Evolutionary conservation across 92 coral and sea anemone species (phyloP).

Genomic region (Blastomussa wellsi): DNA sequence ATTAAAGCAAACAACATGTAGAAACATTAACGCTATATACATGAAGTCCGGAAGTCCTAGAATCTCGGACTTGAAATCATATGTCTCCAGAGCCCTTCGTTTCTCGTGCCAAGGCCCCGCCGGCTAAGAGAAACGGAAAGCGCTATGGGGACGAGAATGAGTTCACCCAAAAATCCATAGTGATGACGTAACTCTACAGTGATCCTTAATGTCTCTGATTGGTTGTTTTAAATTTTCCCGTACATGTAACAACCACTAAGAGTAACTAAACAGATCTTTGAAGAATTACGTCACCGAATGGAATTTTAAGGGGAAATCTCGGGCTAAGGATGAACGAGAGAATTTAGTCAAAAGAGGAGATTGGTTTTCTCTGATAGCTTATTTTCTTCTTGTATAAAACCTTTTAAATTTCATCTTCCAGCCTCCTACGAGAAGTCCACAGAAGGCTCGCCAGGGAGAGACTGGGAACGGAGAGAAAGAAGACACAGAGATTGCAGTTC

Average conservation of each 20-base stretch:
- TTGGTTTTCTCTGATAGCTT: not conserved
- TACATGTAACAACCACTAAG: not conserved
- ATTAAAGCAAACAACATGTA: too few species aligned
- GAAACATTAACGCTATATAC: too few species aligned
- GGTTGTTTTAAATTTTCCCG: not conserved
- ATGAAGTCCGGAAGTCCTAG: too few species aligned
- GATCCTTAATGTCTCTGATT: not conserved
- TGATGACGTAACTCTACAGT: not conserved
- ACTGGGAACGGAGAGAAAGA: conserved; percentile 43
- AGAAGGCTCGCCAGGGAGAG: conserved; percentile 29
- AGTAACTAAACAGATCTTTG: not conserved
- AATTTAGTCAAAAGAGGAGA: not conserved
- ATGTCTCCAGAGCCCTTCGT: too few species aligned
- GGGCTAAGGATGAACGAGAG: not conserved
- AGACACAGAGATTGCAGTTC: conserved; percentile 61
- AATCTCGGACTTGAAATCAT: too few species aligned
- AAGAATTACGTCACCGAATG: not conserved
- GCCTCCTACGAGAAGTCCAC: conserved; percentile 30
- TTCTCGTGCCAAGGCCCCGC: too few species aligned
- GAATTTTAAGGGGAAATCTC: not conserved
- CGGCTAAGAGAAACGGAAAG: too few species aligned
- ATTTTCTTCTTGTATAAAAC: not conserved
- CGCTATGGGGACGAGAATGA: too few species aligned
- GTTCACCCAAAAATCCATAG: not conserved
- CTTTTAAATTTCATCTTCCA: conserved; percentile 6